phyloP scores from a whole-genome alignment of 2,113 vertebrate genomes.

The Erythrolamprus reginae region DNA sequence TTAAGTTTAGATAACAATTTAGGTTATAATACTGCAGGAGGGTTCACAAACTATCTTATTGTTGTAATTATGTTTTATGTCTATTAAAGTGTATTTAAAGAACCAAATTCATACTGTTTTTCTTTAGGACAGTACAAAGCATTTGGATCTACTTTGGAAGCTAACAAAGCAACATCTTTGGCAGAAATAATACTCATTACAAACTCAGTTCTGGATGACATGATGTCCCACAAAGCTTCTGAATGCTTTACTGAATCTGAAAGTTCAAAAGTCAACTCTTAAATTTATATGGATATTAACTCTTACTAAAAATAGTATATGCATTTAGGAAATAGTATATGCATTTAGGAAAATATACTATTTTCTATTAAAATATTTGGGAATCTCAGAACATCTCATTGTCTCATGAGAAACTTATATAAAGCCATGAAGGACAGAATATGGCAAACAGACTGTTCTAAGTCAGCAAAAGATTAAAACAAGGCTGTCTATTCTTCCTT shows the following conservation, averaged over 20 bases:
- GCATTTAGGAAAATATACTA: neutral
- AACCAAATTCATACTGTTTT: neutral
- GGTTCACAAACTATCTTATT: neutral
- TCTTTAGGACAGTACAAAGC: neutral
- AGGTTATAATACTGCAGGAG: neutral
- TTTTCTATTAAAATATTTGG: neutral
- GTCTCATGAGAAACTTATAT: neutral
- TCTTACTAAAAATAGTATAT: neutral
- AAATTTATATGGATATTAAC: neutral
- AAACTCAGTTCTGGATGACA: neutral
- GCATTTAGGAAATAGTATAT: neutral
- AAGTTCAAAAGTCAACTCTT: neutral
- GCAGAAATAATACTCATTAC: neutral
- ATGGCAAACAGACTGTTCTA: neutral
- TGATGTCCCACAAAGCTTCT: neutral
- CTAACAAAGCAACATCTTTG: neutral
- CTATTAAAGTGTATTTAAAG: neutral
- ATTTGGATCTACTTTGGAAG: neutral
- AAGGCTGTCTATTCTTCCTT: neutral
- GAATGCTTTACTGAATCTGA: neutral
- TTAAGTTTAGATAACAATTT: neutral
- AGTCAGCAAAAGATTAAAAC: neutral
- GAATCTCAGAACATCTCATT: neutral
- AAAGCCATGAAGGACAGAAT: neutral
- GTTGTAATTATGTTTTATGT: neutral